Evolutionary conservation across 2,888 invertebrate genomes (phyloP).

Genomic region (Zeuzera pyrina): DNA sequence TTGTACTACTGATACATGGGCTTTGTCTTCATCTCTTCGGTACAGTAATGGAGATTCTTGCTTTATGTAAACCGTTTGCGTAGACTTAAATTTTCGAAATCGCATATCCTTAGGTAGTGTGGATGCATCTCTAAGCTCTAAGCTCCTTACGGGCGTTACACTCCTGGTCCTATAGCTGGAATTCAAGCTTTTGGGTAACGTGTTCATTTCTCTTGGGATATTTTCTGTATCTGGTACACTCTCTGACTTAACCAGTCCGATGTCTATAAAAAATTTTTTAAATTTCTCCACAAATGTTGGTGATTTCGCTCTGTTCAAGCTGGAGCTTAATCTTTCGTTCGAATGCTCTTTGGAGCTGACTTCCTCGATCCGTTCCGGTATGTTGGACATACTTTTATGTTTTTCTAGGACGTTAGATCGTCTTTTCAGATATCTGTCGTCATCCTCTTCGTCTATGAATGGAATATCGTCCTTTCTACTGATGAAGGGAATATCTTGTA

Average conservation of each 20-base stretch:
- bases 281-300: constrained; percentile 64
- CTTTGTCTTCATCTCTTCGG: constrained; percentile 27
- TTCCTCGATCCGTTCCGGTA: constrained; percentile 56
- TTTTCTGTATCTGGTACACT: constrained; percentile 23
- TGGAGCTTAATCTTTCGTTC: constrained; percentile 45
- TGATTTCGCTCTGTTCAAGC: constrained; percentile 55
- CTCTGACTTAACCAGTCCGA: constrained; percentile 50
- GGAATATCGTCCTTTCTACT: too few relatives aligned
- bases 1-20: constrained; percentile 57
- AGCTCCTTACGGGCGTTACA: constrained; percentile 34
- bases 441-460: constrained; percentile 60
- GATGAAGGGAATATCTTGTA: constrained; percentile 64
- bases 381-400: constrained; percentile 62
- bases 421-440: constrained; percentile 30
- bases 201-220: constrained; percentile 31
- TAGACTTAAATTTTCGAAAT: constrained; percentile 53
- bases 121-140: constrained; percentile 45
- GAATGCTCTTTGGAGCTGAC: constrained; percentile 40
- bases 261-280: constrained; percentile 59
- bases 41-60: constrained; percentile 39
- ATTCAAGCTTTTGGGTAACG: constrained; percentile 49
- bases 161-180: constrained; percentile 51
- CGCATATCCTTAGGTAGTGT: constrained; percentile 65
- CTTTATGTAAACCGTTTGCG: constrained; percentile 57
- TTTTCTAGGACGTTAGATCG: constrained; percentile 44